These are phyloP conservation scores for Lamellibrachia columna DNA, from an alignment of 2,888 invertebrate genomes.

Conservation along the genomic window DNA sequence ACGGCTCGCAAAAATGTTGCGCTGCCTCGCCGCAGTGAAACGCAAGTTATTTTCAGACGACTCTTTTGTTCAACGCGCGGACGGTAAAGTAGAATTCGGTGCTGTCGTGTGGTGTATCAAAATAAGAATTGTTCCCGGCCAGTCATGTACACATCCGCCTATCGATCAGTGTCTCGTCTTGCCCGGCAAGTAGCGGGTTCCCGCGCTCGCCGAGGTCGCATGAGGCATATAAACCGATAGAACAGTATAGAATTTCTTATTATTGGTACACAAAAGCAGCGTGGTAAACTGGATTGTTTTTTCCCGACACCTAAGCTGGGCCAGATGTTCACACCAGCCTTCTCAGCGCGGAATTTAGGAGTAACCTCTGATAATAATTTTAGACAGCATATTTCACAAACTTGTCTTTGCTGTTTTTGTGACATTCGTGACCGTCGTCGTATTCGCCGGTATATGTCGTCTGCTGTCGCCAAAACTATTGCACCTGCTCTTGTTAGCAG, in stretches of 20 bases:
- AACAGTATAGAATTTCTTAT: neutral
- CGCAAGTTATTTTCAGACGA: neutral
- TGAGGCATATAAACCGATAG: neutral
- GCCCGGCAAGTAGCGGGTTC: neutral
- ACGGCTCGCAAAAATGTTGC: neutral
- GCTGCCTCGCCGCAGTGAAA: neutral
- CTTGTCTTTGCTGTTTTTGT: too few species aligned
- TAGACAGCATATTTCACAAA: too few species aligned
- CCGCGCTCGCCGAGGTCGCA: neutral
- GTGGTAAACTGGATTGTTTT: too few species aligned
- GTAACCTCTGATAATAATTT: too few species aligned
- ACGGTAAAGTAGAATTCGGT: neutral
- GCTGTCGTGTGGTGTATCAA: neutral
- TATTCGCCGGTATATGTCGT: too few species aligned
- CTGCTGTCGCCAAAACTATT: too few species aligned
- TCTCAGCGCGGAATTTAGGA: too few species aligned
- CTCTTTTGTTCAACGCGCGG: neutral
- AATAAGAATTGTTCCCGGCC: neutral
- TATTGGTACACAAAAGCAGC: too few species aligned
- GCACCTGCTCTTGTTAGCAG: too few species aligned
- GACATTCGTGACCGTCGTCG: too few species aligned
- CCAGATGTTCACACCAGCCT: too few species aligned
- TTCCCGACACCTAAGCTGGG: too few species aligned
- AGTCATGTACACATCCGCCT: neutral
- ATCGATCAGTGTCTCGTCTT: neutral